Evolutionary conservation across 2,113 vertebrate species (phyloP).

Genomic region (Microcebus murinus): DNA sequence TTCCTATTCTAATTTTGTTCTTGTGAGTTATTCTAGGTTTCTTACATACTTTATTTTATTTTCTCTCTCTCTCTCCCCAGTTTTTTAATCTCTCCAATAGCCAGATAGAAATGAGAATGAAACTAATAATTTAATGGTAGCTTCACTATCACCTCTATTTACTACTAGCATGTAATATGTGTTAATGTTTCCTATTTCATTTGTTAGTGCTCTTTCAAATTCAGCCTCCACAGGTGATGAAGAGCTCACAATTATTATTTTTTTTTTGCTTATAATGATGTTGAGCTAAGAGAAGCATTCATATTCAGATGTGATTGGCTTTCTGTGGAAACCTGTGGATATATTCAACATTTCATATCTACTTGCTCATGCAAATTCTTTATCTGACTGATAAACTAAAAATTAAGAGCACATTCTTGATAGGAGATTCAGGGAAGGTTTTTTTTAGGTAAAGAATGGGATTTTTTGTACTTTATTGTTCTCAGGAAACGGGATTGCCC

Average conservation of each 20-base stretch:
- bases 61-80: background rate
- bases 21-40: constrained; percentile 6
- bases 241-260: background rate
- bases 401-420: background rate
- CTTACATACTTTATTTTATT: background rate
- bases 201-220: background rate
- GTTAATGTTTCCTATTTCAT: background rate
- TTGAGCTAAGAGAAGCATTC: background rate
- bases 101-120: background rate
- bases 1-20: constrained; percentile 22
- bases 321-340: background rate
- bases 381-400: background rate
- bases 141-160: background rate
- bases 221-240: background rate
- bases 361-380: background rate
- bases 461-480: constrained; percentile 61
- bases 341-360: constrained; percentile 12
- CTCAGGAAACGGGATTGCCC: constrained; percentile 33
- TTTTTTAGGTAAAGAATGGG: background rate
- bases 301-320: constrained; percentile 18
- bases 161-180: background rate
- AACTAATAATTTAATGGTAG: background rate
- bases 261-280: constrained; percentile 1
- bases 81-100: background rate
- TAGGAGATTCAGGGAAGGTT: background rate